A percentile compares a stretch with the other conserved stretches of the same genome.
Conservation (phyloP, 2,888 invertebrate species). For the Hydraecia micacea region DNA sequence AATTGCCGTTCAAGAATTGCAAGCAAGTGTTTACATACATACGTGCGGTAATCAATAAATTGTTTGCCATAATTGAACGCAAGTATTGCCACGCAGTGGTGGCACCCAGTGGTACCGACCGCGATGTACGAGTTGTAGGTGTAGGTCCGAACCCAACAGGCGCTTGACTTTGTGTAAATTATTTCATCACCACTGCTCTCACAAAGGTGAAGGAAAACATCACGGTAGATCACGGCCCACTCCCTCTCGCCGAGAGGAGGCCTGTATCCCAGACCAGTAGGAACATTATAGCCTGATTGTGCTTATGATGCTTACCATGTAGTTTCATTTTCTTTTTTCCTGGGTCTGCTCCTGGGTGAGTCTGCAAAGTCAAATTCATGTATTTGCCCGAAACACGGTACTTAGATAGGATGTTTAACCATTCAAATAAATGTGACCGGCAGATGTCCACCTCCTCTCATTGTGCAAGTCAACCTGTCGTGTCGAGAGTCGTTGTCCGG, state of each 20-base stretch:
- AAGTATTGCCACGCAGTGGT: not conserved
- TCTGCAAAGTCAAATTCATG: not conserved
- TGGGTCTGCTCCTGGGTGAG: no score
- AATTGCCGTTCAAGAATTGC: not conserved
- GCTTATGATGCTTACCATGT: no score
- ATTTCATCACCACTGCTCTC: not conserved
- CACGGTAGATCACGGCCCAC: no score
- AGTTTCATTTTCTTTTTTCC: no score
- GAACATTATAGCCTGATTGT: no score
- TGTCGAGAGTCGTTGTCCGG: no score
- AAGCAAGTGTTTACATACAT: not conserved
- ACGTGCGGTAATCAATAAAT: not conserved
- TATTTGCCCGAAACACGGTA: not conserved
- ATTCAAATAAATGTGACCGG: not conserved
- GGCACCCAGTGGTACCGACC: not conserved
- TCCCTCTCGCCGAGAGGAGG: no score
- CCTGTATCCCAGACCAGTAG: no score
- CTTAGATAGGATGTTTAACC: not conserved
- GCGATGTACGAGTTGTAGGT: not conserved
- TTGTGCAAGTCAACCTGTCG: not conserved
- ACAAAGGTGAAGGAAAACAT: no score
- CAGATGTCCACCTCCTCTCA: not conserved
- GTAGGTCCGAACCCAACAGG: no score
- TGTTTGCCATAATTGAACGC: not conserved
- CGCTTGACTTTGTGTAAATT: not conserved